A percentile compares a stretch with the other conserved stretches of the same genome.
These are phyloP conservation scores for Bellardia bayeri DNA, from an alignment of 2,888 invertebrate genomes.

Conservation along the genomic window DNA sequence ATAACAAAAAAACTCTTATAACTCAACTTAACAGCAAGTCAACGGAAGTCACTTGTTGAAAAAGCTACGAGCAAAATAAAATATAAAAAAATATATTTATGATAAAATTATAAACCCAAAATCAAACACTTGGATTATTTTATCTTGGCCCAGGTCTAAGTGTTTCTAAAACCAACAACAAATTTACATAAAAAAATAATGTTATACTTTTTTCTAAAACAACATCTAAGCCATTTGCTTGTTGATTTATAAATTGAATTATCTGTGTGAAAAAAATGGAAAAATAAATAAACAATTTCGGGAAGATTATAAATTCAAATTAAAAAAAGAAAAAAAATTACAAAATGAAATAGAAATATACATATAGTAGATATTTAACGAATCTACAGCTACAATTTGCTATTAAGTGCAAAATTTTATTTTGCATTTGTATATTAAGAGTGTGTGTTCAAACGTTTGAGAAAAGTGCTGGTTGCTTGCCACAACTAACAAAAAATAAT, in stretches of 20 bases:
- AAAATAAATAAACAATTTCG: constrained; percentile 50
- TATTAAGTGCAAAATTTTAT: constrained; percentile 34
- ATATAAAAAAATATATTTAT: not conserved
- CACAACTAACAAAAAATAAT: constrained; percentile 10
- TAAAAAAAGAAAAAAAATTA: constrained; percentile 7
- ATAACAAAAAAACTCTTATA: not conserved
- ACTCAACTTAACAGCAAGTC: constrained; percentile 16
- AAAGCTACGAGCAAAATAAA: constrained; percentile 13
- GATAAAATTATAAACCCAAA: constrained; percentile 29
- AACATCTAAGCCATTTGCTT: constrained; percentile 20
- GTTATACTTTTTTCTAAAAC: not conserved
- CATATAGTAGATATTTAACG: constrained; percentile 11
- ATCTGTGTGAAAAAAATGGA: constrained; percentile 23
- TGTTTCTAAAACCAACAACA: constrained; percentile 7
- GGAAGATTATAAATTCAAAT: constrained; percentile 60
- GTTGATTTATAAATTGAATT: constrained; percentile 46
- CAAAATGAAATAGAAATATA: not conserved
- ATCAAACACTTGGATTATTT: constrained; percentile 26
- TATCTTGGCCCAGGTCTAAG: not conserved
- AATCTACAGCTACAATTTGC: constrained; percentile 23
- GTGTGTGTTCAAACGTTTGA: constrained; percentile 19
- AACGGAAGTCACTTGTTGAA: constrained; percentile 74
- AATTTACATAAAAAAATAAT: constrained; percentile 14
- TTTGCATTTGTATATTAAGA: not conserved
- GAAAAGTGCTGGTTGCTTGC: constrained; percentile 11